Conservation (phyloP, 2,888 invertebrate species). For the Clanis bilineata region DNA sequence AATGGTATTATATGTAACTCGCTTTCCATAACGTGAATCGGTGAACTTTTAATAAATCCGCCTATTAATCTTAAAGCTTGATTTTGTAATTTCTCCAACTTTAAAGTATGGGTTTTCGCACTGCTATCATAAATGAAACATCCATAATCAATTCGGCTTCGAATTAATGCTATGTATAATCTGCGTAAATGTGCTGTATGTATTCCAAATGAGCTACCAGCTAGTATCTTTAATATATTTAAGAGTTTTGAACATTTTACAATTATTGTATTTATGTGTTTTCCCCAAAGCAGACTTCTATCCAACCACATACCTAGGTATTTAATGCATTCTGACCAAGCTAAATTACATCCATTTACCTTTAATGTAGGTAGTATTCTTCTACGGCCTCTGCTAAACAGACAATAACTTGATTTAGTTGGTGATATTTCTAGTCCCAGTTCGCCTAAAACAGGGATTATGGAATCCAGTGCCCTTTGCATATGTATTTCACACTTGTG, state of each 20-base stretch:
- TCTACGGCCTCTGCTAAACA: not conserved
- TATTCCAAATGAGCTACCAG: not conserved
- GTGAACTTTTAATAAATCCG: not conserved
- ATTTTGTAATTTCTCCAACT: not conserved
- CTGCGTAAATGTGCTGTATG: not conserved
- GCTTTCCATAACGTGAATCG: conserved; percentile 1
- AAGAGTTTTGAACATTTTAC: not conserved
- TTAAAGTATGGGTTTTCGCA: not conserved
- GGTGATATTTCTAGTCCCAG: not conserved
- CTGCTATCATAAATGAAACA: not conserved
- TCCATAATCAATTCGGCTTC: not conserved
- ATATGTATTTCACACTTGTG: not conserved
- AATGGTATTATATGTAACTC: not conserved
- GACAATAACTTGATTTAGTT: not conserved
- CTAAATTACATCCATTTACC: not conserved
- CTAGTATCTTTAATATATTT: not conserved
- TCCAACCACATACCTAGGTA: conserved; percentile 7
- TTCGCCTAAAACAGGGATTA: not conserved
- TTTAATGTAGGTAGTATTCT: not conserved
- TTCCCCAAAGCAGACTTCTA: not conserved
- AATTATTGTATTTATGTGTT: not conserved
- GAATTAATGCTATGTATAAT: not conserved
- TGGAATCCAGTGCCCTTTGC: not conserved
- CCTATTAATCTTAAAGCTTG: not conserved
- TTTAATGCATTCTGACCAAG: not conserved